Base-by-base conservation (phyloP, 2,113 vertebrate genomes). In the Arothron firmamentum region DNA sequence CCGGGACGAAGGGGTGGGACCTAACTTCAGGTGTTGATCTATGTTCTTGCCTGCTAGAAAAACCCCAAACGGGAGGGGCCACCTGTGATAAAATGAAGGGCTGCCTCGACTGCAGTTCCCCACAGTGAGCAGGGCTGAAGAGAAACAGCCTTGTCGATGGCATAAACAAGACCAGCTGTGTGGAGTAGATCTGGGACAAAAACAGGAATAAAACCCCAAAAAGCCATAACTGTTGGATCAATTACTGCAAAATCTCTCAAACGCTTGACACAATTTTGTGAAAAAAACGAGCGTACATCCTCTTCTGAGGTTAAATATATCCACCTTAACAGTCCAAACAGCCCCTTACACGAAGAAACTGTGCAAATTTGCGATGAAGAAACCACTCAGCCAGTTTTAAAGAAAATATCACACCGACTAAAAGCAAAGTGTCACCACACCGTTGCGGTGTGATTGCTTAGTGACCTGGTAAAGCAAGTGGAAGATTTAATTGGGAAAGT, bases 71-170 rank as follows among this genome's bases (percentile, higher is more conserved):
- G 69, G 38, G 25, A 51, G 65, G 74, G 65, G 74, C 47, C 25
- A 73, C 71, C 52, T 82, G 83, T 91, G 90, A 91, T 84, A 87
- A 91, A 93, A 81, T 75, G 81, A 88, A 58, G 84, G 74, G 75
- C 82, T 78, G 71, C 85, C 89, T 89, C 85, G 88, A 85, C 75
- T 75, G 70, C 75, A 15, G 61, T 80, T 68, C 72, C 74, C 73
- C 59, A 80, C 86, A 65, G 81, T 70, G 79, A 52, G 17, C 64
- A 65, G 72, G 60, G 80, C 64, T 67, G 79, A 56, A 81, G 91
- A 89, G 87, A 83, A 85, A 81, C 72, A 87, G 90, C 89, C 85
- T 87, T 89, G 88, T 90, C 87, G 87, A 83, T 56, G 41, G 70
- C 85, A 81, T 88, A 88, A 87, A 92, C 89, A 90, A 85, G 86